These are phyloP conservation scores for Diacarnus erythraeanus DNA, from an alignment of 37 sponge, comb jelly and placozoan genomes.

Conservation along the genomic window DNA sequence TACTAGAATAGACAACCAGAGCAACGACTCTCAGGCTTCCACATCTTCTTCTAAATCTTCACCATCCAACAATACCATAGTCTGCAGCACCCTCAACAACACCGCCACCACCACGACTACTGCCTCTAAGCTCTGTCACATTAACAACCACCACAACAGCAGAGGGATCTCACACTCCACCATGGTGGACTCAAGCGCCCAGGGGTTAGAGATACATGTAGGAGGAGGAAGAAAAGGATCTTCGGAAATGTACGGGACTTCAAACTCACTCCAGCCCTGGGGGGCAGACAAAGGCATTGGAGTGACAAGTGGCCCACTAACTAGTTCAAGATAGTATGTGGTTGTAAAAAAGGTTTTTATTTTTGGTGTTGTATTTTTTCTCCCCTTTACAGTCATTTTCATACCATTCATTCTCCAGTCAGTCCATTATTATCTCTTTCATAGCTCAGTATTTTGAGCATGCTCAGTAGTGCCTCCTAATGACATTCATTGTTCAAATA, in stretches of 20 bases:
- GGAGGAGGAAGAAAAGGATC: neutral
- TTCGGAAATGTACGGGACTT: neutral
- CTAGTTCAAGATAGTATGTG: neutral
- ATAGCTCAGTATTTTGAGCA: neutral
- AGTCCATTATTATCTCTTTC: neutral
- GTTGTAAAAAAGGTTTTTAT: too few relatives aligned
- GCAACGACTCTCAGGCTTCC: neutral
- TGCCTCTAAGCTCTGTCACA: slow-evolving; percentile 11
- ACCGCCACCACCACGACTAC: neutral
- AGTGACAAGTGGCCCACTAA: neutral
- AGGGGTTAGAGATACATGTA: neutral
- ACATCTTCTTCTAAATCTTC: neutral
- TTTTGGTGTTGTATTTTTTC: too few relatives aligned
- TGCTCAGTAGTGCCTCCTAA: too few relatives aligned
- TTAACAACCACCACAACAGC: neutral
- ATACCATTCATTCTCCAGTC: too few relatives aligned
- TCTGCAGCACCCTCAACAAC: neutral
- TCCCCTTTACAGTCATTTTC: too few relatives aligned
- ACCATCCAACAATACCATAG: slow-evolving; percentile 9
- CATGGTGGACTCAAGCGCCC: slow-evolving; percentile 3
- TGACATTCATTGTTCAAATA: too few relatives aligned
- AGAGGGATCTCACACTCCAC: neutral
- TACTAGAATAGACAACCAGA: slow-evolving; percentile 45
- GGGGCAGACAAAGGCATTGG: neutral
- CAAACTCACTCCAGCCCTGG: neutral